Conservation (phyloP, 2,888 invertebrate genomes). For the Stenotaenia linearis region DNA sequence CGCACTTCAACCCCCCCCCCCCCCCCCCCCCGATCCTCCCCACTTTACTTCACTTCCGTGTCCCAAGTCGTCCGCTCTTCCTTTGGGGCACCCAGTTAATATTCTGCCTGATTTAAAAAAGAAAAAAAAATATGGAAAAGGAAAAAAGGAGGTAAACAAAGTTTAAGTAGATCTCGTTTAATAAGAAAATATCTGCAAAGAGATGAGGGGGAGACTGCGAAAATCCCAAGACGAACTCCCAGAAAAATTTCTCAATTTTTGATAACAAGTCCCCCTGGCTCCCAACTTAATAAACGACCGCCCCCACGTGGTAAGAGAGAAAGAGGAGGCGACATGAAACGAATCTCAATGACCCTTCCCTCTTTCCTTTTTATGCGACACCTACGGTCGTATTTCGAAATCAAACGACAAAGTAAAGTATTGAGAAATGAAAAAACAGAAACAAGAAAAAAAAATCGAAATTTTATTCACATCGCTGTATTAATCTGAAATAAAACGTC, state of each 20-base stretch:
- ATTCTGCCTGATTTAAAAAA: slow-evolving; percentile 33
- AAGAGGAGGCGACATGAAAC: neutral
- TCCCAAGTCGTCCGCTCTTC: neutral
- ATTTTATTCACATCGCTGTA: neutral
- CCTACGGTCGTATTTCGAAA: slow-evolving; percentile 7
- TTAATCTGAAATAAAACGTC: neutral
- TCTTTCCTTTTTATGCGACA: neutral
- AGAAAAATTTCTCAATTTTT: slow-evolving; percentile 24
- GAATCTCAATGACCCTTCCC: slow-evolving; percentile 9
- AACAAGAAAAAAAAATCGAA: neutral
- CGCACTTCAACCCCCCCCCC: neutral
- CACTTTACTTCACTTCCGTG: neutral
- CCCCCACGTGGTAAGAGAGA: neutral
- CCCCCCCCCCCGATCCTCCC: neutral
- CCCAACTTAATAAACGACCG: slow-evolving; percentile 12
- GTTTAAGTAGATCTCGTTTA: slow-evolving; percentile 32
- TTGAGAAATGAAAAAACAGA: neutral
- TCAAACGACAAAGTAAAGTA: neutral
- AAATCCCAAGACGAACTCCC: slow-evolving; percentile 13
- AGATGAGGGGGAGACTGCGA: neutral
- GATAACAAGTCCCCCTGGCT: slow-evolving; percentile 32
- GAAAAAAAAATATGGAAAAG: no score
- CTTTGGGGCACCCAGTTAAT: slow-evolving; percentile 29
- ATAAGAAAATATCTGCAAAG: slow-evolving; percentile 28
- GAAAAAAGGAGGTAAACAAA: slow-evolving; percentile 22